These are phyloP conservation scores for Esox niger DNA, from an alignment of 2,113 vertebrate species.

Conservation along the genomic window DNA sequence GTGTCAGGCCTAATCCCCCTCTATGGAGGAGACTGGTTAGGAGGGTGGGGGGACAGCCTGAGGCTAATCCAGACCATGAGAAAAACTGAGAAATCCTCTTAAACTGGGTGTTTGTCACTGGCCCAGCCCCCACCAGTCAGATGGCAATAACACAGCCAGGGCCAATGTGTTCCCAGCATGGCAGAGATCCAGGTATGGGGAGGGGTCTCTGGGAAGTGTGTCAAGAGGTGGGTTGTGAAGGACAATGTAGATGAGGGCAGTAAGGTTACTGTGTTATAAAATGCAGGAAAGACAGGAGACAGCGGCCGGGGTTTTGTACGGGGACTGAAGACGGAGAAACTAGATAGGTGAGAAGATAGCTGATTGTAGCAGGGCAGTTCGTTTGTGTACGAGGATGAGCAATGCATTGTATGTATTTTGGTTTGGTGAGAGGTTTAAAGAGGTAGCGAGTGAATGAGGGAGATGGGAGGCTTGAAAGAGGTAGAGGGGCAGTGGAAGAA, in stretches of 20 bases:
- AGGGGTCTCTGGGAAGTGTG: slow-evolving; percentile 32
- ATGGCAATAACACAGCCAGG: slow-evolving; percentile 6
- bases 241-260: slow-evolving; percentile 44
- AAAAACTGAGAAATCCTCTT: slow-evolving; percentile 7
- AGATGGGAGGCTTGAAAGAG: not conserved
- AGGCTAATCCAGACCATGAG: not conserved
- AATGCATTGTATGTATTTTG: too few relatives aligned
- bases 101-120: slow-evolving; percentile 4
- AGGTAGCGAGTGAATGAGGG: not conserved
- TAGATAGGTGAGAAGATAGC: not conserved
- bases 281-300: not conserved
- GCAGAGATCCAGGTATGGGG: slow-evolving; percentile 18
- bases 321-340: not conserved
- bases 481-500: slow-evolving; percentile 42
- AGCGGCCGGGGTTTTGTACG: not conserved
- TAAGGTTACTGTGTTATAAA: not conserved
- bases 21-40: not conserved
- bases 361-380: not conserved
- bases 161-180: slow-evolving; percentile 12
- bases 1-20: not conserved
- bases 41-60: not conserved
- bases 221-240: slow-evolving; percentile 47
- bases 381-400: too few relatives aligned
- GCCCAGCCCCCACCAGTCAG: slow-evolving; percentile 1
- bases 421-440: not conserved